These are phyloP conservation scores for Diarsia brunnea DNA, from an alignment of 2,888 invertebrate genomes.

Conservation along the genomic window DNA sequence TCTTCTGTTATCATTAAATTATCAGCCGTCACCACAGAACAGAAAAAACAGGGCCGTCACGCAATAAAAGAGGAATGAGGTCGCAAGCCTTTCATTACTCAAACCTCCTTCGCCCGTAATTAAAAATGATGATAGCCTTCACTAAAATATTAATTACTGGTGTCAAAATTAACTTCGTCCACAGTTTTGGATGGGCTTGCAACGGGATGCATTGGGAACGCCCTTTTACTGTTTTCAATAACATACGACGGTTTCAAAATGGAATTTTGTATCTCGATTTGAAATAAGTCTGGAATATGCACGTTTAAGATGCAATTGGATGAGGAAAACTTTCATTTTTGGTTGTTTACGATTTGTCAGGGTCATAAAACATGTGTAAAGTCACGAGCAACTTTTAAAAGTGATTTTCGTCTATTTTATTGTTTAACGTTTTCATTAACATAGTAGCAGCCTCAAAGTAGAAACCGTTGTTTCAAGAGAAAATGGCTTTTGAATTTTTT, in stretches of 20 bases:
- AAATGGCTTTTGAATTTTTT: too few relatives aligned
- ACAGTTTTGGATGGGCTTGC: conserved; percentile 53
- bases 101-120: conserved; percentile 70
- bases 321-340: too few relatives aligned
- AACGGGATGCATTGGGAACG: conserved; percentile 26
- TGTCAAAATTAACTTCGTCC: conserved; percentile 71
- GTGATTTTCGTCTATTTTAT: too few relatives aligned
- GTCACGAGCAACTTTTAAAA: too few relatives aligned
- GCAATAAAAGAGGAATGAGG: conserved; percentile 56
- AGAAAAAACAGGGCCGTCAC: too few relatives aligned
- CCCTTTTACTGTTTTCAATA: conserved; percentile 40
- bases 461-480: too few relatives aligned
- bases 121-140: conserved; percentile 81
- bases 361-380: too few relatives aligned
- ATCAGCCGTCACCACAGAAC: conserved; percentile 48
- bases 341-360: too few relatives aligned
- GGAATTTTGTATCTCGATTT: not conserved
- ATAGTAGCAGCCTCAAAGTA: too few relatives aligned
- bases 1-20: conserved; percentile 48
- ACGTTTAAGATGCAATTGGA: too few relatives aligned
- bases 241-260: not conserved
- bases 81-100: conserved; percentile 53
- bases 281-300: not conserved
- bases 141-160: conserved; percentile 80
- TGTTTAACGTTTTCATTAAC: too few relatives aligned